Percentiles rank a stretch among this genome's conserved stretches.
Evolutionary conservation across 2,113 vertebrate species (phyloP).

Genomic region (Pungitius pungitius): DNA sequence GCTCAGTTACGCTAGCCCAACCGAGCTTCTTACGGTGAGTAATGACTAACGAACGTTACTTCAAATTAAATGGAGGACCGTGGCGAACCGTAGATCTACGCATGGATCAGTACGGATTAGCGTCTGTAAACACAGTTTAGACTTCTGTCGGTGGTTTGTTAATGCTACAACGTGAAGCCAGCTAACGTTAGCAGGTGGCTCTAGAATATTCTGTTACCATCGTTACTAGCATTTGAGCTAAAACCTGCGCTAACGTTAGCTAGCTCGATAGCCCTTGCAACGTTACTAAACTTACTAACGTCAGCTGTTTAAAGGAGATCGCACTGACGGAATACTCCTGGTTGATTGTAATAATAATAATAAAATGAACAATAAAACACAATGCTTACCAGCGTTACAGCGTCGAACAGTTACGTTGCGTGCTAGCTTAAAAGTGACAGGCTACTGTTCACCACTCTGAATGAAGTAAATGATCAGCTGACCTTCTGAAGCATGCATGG

Average conservation of each 20-base stretch:
- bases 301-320: background rate
- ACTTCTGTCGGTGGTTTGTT: background rate
- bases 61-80: background rate
- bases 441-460: conserved; percentile 9
- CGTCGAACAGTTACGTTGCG: background rate
- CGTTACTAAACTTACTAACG: background rate
- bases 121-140: accelerated
- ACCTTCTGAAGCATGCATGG: conserved; percentile 37
- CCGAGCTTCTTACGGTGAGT: background rate
- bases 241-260: conserved; percentile 31
- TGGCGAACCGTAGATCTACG: background rate
- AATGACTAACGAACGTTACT: background rate
- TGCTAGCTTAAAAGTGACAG: conserved; percentile 20
- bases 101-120: accelerated
- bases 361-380: background rate
- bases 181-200: conserved; percentile 53
- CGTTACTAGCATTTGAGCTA: conserved; percentile 65
- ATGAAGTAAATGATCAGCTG: conserved; percentile 60
- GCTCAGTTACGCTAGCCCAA: background rate
- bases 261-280: background rate
- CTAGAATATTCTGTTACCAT: conserved; percentile 75
- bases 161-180: background rate
- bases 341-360: too few relatives aligned
- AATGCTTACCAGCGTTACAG: background rate
- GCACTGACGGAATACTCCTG: background rate